A percentile compares a stretch with the other conserved stretches of the same genome.
These are phyloP conservation scores for Sylvilagus floridanus DNA, from an alignment of 2,797 vertebrate genomes.

Conservation along the genomic window DNA sequence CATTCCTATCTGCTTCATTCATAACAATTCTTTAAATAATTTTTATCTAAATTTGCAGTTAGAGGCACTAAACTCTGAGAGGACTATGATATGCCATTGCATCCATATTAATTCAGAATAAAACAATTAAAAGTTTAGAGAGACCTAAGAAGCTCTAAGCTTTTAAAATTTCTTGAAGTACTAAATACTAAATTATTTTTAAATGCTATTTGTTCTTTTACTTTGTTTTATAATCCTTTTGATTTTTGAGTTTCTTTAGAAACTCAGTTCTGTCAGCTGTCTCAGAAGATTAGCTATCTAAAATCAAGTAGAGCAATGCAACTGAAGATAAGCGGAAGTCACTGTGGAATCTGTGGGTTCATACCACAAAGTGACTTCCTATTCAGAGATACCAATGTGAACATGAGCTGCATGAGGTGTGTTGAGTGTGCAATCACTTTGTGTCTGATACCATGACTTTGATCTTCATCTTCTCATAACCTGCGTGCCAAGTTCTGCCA, in stretches of 20 bases:
- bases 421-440: no score
- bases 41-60: neutral
- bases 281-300: neutral
- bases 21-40: neutral
- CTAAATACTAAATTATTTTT: neutral
- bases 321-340: fast-evolving
- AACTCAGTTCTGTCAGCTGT: neutral
- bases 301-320: neutral
- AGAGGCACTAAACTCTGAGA: neutral
- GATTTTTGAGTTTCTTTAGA: neutral
- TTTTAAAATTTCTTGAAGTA: neutral
- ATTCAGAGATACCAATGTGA: neutral
- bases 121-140: neutral
- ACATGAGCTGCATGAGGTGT: fast-evolving
- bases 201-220: neutral
- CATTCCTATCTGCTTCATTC: neutral
- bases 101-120: neutral
- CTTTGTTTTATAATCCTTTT: neutral
- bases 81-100: no score
- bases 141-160: neutral
- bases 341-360: fast-evolving
- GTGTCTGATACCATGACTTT: neutral
- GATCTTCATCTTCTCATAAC: neutral
- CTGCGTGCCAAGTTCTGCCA: neutral
- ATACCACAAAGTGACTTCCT: fast-evolving